Conservation (phyloP, 2,888 invertebrate genomes). For the Hirtodrosophila duncani region DNA sequence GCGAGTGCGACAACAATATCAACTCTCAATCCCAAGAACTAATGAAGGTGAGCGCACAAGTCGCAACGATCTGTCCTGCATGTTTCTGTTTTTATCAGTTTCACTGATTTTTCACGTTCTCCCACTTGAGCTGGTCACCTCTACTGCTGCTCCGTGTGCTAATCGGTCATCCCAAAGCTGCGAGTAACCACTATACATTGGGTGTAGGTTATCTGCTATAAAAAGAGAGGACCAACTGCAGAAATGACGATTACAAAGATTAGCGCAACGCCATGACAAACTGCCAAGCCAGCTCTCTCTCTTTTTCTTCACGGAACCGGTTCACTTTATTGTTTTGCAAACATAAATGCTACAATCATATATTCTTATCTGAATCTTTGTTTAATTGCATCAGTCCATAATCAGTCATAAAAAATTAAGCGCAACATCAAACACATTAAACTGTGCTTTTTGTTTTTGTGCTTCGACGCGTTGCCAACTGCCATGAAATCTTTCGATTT, state of each 20-base stretch:
- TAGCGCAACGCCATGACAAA: too few species aligned
- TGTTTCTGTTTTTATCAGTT: constrained; percentile 34
- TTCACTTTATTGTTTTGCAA: too few species aligned
- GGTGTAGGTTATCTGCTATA: constrained; percentile 20
- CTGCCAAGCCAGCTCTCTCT: too few species aligned
- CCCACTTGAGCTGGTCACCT: constrained; percentile 29
- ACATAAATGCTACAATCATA: constrained; percentile 7
- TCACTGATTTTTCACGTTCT: constrained; percentile 29
- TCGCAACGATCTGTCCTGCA: constrained; percentile 12
- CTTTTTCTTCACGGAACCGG: too few species aligned
- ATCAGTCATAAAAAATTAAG: constrained; percentile 33
- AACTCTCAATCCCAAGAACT: constrained; percentile 22
- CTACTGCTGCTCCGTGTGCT: too few species aligned
- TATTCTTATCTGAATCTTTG: constrained; percentile 32
- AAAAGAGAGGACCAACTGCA: too few species aligned
- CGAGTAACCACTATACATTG: neutral
- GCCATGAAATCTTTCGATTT: constrained; percentile 13
- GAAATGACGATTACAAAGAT: too few species aligned
- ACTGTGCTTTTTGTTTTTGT: constrained; percentile 15
- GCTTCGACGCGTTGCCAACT: constrained; percentile 34
- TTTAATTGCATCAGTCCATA: constrained; percentile 19
- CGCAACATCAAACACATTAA: constrained; percentile 1
- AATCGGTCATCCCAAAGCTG: constrained; percentile 13
- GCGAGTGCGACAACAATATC: too few species aligned
- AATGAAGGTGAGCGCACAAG: constrained; percentile 30